Percentiles rank a stretch among this genome's conserved stretches.
phyloP scores from a whole-genome alignment of 2,888 invertebrate species.

The Myopa tessellatipennis region DNA sequence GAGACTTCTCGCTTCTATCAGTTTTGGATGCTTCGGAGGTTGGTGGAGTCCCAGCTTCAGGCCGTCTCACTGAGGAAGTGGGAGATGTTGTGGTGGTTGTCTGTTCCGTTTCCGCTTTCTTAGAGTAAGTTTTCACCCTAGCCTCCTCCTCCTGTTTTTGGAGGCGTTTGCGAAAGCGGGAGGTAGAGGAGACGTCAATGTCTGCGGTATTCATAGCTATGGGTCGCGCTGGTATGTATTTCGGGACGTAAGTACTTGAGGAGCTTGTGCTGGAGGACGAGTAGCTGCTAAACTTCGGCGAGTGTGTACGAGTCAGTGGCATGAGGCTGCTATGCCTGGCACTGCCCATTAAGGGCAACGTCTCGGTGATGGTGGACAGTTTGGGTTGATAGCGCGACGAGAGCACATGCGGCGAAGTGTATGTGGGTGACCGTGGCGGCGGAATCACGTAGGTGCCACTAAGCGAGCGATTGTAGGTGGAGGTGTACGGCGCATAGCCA shows the following conservation, averaged over 20 bases:
- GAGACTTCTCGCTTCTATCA: conserved; percentile 27
- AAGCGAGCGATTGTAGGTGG: conserved; percentile 71
- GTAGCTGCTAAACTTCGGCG: conserved; percentile 70
- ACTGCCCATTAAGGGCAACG: conserved; percentile 63
- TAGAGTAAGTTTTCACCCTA: conserved; percentile 8
- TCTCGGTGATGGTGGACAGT: conserved; percentile 78
- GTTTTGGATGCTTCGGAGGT: conserved; percentile 9
- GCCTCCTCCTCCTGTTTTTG: conserved; percentile 42
- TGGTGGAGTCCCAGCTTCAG: neutral
- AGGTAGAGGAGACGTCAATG: conserved; percentile 79
- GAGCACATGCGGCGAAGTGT: conserved; percentile 52
- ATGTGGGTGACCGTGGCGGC: conserved; percentile 58
- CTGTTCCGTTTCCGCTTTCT: conserved; percentile 30
- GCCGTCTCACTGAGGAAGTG: conserved; percentile 37
- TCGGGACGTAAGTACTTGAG: conserved; percentile 62
- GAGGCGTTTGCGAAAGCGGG: conserved; percentile 69
- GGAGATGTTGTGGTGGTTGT: conserved; percentile 18
- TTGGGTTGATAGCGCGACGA: conserved; percentile 77
- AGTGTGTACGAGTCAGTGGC: conserved; percentile 69
- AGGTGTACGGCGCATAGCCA: conserved; percentile 69
- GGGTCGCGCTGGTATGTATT: conserved; percentile 72
- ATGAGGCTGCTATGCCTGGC: conserved; percentile 61
- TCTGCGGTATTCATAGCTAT: conserved; percentile 85
- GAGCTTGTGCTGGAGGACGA: conserved; percentile 54
- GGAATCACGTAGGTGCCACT: conserved; percentile 62